Evolutionary conservation across 2,113 vertebrate genomes (phyloP).

Genomic region (Bufo bufo): DNA sequence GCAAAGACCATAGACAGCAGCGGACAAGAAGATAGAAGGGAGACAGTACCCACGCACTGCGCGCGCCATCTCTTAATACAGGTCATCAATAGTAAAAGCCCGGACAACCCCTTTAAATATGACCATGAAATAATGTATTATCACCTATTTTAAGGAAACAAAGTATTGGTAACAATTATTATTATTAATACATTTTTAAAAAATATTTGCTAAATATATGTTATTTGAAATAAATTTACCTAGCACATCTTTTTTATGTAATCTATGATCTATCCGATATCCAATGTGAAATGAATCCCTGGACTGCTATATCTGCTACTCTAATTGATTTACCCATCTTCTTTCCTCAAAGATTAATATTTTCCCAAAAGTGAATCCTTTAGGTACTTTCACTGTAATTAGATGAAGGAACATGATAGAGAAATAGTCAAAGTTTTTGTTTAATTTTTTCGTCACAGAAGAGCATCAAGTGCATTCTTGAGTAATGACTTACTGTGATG

Average conservation of each 20-base stretch:
- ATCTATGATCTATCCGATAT: not conserved
- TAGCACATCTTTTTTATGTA: not conserved
- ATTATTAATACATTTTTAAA: too few species aligned
- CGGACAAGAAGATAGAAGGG: too few species aligned
- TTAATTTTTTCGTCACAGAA: conserved; percentile 49
- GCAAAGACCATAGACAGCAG: too few species aligned
- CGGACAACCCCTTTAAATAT: too few species aligned
- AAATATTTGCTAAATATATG: too few species aligned
- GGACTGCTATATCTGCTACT: not conserved
- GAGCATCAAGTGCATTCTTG: conserved; percentile 38
- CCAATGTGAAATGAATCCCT: not conserved
- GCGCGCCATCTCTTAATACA: too few species aligned
- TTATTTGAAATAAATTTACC: too few species aligned
- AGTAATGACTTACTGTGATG: conserved; percentile 53
- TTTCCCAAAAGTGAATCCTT: conserved; percentile 43
- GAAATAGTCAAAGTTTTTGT: conserved; percentile 37
- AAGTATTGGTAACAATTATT: too few species aligned
- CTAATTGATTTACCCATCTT: conserved; percentile 40
- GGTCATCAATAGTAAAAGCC: too few species aligned
- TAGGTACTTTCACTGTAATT: conserved; percentile 51
- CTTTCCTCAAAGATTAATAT: conserved; percentile 29
- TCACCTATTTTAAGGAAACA: too few species aligned
- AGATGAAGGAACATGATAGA: conserved; percentile 44
- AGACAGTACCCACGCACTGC: too few species aligned
- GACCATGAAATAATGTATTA: too few species aligned